Percentiles rank a stretch among this genome's conserved stretches.
These are phyloP conservation scores for Philonicus albiceps DNA, from an alignment of 2,888 invertebrate genomes.

Conservation along the genomic window DNA sequence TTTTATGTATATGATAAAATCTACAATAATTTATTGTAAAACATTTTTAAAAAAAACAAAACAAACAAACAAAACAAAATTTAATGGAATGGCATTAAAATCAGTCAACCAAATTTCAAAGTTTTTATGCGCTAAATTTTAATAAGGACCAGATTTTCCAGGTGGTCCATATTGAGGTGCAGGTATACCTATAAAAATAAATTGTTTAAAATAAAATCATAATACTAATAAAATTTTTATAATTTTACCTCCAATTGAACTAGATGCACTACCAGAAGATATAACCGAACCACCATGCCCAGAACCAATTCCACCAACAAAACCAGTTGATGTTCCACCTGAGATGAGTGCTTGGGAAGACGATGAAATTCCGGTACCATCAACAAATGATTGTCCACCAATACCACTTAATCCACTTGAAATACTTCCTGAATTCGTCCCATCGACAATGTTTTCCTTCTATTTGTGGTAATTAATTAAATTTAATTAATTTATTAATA, in stretches of 20 bases:
- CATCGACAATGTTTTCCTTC: background rate
- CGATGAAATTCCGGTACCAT: conserved; percentile 43
- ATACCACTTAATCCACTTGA: background rate
- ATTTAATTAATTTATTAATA: background rate
- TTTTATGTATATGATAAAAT: background rate
- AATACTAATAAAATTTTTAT: background rate
- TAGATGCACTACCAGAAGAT: conserved; percentile 57
- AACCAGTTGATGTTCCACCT: background rate
- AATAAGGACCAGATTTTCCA: conserved; percentile 75
- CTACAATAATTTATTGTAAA: background rate
- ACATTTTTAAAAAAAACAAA: no score
- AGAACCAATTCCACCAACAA: background rate
- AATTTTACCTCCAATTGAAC: conserved; percentile 56
- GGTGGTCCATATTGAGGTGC: conserved; percentile 73
- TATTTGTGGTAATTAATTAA: background rate
- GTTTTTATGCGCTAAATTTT: conserved; percentile 49
- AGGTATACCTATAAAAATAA: conserved; percentile 52
- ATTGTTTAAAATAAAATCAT: conserved; percentile 35
- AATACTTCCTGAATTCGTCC: conserved; percentile 44
- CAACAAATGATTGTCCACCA: conserved; percentile 46
- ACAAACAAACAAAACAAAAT: no score
- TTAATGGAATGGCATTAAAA: background rate
- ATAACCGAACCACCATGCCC: conserved; percentile 55
- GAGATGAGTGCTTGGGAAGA: background rate
- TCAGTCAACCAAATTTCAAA: background rate